Percentiles rank a stretch among this genome's conserved stretches.
Conservation (phyloP, 2,888 invertebrate genomes). For the Synanthedon vespiformis region DNA sequence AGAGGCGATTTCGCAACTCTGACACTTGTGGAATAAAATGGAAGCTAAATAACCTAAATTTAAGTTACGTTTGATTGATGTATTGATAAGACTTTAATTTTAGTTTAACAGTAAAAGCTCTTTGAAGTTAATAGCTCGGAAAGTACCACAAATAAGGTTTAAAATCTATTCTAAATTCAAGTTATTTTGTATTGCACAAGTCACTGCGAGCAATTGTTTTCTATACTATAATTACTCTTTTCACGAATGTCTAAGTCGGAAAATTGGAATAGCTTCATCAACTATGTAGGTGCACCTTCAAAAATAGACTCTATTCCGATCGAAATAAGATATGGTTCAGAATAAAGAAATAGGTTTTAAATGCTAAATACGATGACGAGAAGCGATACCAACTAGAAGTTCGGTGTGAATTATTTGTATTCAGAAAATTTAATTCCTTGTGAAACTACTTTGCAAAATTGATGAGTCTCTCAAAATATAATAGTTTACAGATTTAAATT, state of each 20-base stretch:
- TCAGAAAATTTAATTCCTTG: constrained; percentile 5
- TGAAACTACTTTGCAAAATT: constrained; percentile 1
- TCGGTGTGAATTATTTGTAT: constrained; percentile 8
- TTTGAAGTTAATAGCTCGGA: not conserved
- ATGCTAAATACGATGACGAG: not conserved
- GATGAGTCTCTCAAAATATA: not conserved
- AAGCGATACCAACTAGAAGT: not conserved
- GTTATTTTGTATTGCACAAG: too few relatives aligned
- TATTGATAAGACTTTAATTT: not conserved
- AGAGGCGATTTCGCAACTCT: too few relatives aligned
- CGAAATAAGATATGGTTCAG: not conserved
- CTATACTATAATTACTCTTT: not conserved
- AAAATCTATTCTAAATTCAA: not conserved
- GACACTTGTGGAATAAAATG: too few relatives aligned
- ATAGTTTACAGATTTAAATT: too few relatives aligned
- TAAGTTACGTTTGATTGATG: too few relatives aligned
- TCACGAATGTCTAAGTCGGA: not conserved
- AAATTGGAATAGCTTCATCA: not conserved
- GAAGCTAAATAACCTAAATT: too few relatives aligned
- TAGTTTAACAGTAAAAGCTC: not conserved
- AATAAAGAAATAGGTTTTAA: not conserved
- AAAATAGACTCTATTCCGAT: not conserved
- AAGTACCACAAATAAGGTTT: not conserved
- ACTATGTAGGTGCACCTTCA: not conserved
- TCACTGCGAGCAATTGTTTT: not conserved